Base-by-base conservation (phyloP, 1,140 invertebrate genomes). In the Orchestia grillus region DNA sequence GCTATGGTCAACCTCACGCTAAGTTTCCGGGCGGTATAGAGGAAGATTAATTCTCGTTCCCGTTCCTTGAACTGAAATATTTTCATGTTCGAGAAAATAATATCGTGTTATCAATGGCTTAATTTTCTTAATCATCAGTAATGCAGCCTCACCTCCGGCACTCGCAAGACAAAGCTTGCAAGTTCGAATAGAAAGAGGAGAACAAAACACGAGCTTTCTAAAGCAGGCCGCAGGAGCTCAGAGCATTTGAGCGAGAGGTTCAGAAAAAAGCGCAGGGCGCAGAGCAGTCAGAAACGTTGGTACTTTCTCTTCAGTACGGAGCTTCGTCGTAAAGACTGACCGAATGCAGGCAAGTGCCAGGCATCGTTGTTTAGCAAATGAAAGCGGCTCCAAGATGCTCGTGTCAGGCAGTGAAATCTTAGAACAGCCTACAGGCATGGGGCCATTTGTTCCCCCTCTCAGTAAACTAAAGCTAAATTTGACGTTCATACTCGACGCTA, bases 291-390 rank as follows among this genome's bases (percentile, higher is more conserved):
- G 92, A 94, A 47, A 44, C 44, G 44, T 44, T 44, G 8, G 40
- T 40, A 44, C 92, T 94, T 94, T 94, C 92, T 94, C 92, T 94
- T 40, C 4, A 94, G 44, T 94, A 45, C 44, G 44, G 23, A 94
- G 44, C 44, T 40, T 15, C 92, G 44, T 94, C 92, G 92, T 94
- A 94, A 94, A 47, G 92, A 47, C 43, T 45, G 92, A 94, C 43
- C 92, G 92, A 94, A 94, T 94, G 8, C 92, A 94, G 40, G 92
- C 92, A 94, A 94, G 92, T 47, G 92, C 92, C 92, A 94, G 92
- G 43, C 92, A n/a, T 44, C 19, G 92, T 94, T 94, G 92, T 94
- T 94, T 94, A 45, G 92, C 92, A 45, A 44, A 94, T 94, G 92
- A 94, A 94, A 94, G 92, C 92, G 92, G 11, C 11, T 94, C 43